Evolutionary conservation across 2,113 vertebrate genomes (phyloP).

Genomic region (Desmodus rotundus): DNA sequence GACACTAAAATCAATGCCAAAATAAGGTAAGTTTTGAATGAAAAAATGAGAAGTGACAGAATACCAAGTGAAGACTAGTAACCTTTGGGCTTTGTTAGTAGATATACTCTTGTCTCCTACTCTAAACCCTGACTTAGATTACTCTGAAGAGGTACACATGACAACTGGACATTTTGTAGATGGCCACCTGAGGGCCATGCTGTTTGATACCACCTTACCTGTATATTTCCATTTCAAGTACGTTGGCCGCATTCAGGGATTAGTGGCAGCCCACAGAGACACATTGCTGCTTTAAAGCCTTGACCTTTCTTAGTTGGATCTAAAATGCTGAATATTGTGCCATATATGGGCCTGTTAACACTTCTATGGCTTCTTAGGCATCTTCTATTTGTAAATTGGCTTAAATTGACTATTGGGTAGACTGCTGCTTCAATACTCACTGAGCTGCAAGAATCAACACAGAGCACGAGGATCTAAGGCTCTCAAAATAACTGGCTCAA

Average conservation of each 20-base stretch:
- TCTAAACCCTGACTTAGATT: neutral
- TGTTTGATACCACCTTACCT: neutral
- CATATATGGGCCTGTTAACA: neutral
- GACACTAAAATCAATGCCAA: constrained; percentile 57
- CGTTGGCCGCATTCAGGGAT: neutral
- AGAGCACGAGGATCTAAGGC: neutral
- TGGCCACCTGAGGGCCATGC: neutral
- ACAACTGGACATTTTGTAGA: neutral
- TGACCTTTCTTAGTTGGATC: neutral
- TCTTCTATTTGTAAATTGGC: neutral
- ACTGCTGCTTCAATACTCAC: neutral
- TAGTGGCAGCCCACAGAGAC: neutral
- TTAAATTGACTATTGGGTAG: neutral
- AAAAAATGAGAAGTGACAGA: constrained; percentile 11
- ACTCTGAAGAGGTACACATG: neutral
- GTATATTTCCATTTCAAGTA: neutral
- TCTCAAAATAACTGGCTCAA: neutral
- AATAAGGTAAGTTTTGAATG: constrained; percentile 54
- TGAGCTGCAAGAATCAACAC: neutral
- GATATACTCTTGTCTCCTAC: neutral
- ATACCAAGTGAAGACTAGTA: neutral
- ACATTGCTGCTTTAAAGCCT: neutral
- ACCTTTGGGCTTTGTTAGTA: neutral
- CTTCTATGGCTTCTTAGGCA: neutral
- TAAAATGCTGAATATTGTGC: neutral